phyloP scores from a whole-genome alignment of 2,797 vertebrate genomes.

The Scyliorhinus canicula region DNA sequence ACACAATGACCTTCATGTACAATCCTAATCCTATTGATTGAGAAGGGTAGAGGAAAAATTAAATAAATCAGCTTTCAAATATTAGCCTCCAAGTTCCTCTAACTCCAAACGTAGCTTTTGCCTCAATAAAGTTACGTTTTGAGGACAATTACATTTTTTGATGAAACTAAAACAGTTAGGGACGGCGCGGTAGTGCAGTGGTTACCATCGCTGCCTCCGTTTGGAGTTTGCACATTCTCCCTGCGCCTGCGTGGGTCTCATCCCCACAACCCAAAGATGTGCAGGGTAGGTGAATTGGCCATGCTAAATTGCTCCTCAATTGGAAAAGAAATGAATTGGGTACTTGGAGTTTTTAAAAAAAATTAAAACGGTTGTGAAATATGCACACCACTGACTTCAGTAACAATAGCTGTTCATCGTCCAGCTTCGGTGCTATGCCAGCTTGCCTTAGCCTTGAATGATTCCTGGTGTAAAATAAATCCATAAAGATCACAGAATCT shows the following conservation, averaged over 20 bases:
- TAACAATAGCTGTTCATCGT: background rate
- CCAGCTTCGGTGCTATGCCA: background rate
- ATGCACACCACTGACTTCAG: background rate
- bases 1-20: background rate
- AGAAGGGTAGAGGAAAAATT: background rate
- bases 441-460: background rate
- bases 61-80: background rate
- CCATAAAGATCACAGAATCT: too few relatives aligned
- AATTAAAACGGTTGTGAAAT: background rate
- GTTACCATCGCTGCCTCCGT: too few relatives aligned
- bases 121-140: background rate
- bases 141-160: background rate
- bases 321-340: too few relatives aligned
- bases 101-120: background rate
- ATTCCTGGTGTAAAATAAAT: background rate
- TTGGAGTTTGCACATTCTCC: too few relatives aligned
- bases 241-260: too few relatives aligned
- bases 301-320: too few relatives aligned
- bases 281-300: too few relatives aligned
- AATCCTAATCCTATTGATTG: background rate
- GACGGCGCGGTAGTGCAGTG: too few relatives aligned
- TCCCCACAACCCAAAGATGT: too few relatives aligned
- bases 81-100: background rate
- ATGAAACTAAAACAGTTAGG: background rate
- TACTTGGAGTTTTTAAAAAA: too few relatives aligned